These are phyloP conservation scores for Pituophis catenifer DNA, from an alignment of 2,113 vertebrate genomes.

Conservation along the genomic window DNA sequence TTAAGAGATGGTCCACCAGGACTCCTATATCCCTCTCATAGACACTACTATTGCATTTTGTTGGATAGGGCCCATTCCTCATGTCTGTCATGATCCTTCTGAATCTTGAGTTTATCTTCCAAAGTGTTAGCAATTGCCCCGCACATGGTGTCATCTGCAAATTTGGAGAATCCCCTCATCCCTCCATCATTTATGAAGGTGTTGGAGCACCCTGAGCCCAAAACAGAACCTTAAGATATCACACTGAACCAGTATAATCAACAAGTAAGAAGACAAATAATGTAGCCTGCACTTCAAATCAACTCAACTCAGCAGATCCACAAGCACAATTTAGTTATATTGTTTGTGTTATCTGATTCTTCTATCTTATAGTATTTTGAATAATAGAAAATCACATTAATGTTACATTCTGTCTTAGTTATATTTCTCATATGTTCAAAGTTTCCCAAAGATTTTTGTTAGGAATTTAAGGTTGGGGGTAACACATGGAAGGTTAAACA, in stretches of 20 bases:
- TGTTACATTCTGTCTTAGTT: background rate
- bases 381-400: background rate
- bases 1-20: too few species aligned
- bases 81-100: too few species aligned
- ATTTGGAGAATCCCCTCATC: too few species aligned
- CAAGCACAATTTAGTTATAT: conserved; percentile 22
- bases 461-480: background rate
- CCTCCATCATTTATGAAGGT: background rate
- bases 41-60: too few species aligned
- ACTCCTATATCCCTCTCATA: too few species aligned
- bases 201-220: background rate
- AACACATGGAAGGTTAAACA: background rate
- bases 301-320: conserved; percentile 30
- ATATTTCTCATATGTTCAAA: background rate
- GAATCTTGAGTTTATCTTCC: too few species aligned
- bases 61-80: too few species aligned
- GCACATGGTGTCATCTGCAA: too few species aligned
- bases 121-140: background rate
- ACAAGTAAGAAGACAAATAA: conserved; percentile 39
- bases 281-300: conserved; percentile 24
- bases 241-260: conserved; percentile 27
- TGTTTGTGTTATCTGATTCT: conserved; percentile 19
- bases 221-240: background rate
- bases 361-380: background rate
- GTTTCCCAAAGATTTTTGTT: background rate